Percentiles rank a stretch among this genome's conserved stretches.
These are phyloP conservation scores for Alcis repandata DNA, from an alignment of 2,888 invertebrate species.

Conservation along the genomic window DNA sequence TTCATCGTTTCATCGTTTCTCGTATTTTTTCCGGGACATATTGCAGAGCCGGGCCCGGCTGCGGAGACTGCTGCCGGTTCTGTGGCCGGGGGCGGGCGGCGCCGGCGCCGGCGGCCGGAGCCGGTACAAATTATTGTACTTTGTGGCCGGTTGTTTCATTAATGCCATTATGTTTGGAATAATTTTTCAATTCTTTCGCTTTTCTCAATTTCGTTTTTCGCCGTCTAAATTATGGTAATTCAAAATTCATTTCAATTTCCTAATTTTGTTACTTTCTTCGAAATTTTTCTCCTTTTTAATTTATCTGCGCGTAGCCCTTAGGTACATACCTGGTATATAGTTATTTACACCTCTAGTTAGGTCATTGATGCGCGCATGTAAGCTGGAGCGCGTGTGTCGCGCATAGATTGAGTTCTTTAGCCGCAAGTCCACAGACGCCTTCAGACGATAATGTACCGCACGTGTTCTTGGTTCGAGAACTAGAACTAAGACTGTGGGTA, in stretches of 20 bases:
- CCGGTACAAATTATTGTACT: slow-evolving; percentile 3
- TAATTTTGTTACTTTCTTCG: not conserved
- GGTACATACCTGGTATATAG: no score
- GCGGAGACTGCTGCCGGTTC: no score
- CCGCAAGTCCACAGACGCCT: no score
- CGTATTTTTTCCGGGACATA: slow-evolving; percentile 12
- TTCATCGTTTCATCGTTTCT: slow-evolving; percentile 15
- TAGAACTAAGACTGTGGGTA: no score
- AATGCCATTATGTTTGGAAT: slow-evolving; percentile 1
- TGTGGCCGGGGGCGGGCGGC: not conserved
- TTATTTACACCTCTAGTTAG: no score
- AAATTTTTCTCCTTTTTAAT: no score
- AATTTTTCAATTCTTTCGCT: not conserved
- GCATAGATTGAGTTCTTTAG: no score
- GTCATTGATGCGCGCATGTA: no score
- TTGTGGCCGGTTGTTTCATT: slow-evolving; percentile 10
- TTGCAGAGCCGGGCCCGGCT: not conserved
- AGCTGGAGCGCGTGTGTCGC: no score
- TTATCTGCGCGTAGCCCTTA: no score
- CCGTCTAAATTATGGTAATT: not conserved
- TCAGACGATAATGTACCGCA: no score
- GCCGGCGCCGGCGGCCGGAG: not conserved
- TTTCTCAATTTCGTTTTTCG: not conserved
- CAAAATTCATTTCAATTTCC: slow-evolving; percentile 1
- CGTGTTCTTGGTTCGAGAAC: no score